Conservation (phyloP, 2,888 invertebrate genomes). For the Archips crataeganus region DNA sequence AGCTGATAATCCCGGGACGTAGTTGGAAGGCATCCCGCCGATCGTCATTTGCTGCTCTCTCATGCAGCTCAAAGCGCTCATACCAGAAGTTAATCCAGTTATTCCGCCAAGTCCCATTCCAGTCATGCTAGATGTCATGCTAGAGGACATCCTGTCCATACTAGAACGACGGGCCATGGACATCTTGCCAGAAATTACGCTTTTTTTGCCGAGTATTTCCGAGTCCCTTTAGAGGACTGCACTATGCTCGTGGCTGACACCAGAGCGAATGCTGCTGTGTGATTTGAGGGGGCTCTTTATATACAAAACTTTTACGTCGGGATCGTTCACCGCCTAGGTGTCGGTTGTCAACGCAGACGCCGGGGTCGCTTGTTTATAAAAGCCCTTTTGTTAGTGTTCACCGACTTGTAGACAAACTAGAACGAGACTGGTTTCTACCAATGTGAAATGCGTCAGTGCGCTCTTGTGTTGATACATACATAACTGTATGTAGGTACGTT, state of each 20-base stretch:
- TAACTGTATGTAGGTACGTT: not conserved
- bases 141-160: conserved; percentile 83
- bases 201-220: conserved; percentile 49
- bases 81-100: conserved; percentile 76
- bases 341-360: conserved; percentile 72
- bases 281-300: conserved; percentile 59
- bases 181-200: conserved; percentile 61
- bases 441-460: conserved; percentile 39
- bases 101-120: conserved; percentile 83
- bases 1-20: conserved; percentile 80
- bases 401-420: conserved; percentile 68
- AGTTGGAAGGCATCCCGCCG: conserved; percentile 84
- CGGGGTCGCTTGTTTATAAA: conserved; percentile 63
- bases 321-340: conserved; percentile 74
- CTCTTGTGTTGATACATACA: conserved; percentile 7
- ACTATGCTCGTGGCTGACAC: conserved; percentile 74
- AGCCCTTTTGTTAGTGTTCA: conserved; percentile 69
- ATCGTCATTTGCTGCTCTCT: conserved; percentile 81
- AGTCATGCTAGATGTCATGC: conserved; percentile 84
- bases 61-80: conserved; percentile 78
- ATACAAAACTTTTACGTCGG: conserved; percentile 58
- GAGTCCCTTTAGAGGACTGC: conserved; percentile 63
- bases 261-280: conserved; percentile 77
- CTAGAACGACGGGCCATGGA: conserved; percentile 77
- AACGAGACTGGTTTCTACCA: conserved; percentile 44